These are phyloP conservation scores for Neostethus bicornis DNA, from an alignment of 2,797 vertebrate species.

Conservation along the genomic window DNA sequence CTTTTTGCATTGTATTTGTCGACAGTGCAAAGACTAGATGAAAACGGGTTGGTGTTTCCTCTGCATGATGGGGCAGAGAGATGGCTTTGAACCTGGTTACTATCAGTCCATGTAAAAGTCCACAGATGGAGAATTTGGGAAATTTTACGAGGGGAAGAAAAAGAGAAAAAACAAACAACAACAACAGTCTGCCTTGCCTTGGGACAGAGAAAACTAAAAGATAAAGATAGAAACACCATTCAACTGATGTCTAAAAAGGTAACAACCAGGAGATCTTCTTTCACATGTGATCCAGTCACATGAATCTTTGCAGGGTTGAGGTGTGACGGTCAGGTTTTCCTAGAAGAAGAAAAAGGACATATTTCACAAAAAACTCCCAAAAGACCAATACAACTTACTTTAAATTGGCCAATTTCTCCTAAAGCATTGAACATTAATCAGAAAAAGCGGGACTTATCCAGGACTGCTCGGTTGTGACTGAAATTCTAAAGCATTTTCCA, in stretches of 20 bases:
- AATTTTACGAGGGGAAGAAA: conserved; percentile 46
- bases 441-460: not conserved
- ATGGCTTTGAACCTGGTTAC: conserved; percentile 87
- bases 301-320: conserved; percentile 86
- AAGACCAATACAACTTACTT: not conserved
- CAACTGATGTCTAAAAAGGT: conserved; percentile 94
- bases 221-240: conserved; percentile 94
- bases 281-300: conserved; percentile 95
- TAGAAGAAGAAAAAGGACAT: conserved; percentile 39
- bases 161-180: conserved; percentile 36
- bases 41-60: conserved; percentile 75
- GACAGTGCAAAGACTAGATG: conserved; percentile 82
- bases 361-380: conserved; percentile 1
- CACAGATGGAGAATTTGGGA: conserved; percentile 69
- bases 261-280: conserved; percentile 79
- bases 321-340: conserved; percentile 84
- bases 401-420: too few species aligned
- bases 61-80: conserved; percentile 70
- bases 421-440: not conserved
- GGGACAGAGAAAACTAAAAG: conserved; percentile 80
- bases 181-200: conserved; percentile 78
- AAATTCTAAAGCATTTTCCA: not conserved
- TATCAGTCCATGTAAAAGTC: conserved; percentile 78
- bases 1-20: conserved; percentile 79
- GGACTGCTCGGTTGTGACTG: not conserved